Conservation (phyloP, 2,888 invertebrate genomes). For the Acrobasis suavella region DNA sequence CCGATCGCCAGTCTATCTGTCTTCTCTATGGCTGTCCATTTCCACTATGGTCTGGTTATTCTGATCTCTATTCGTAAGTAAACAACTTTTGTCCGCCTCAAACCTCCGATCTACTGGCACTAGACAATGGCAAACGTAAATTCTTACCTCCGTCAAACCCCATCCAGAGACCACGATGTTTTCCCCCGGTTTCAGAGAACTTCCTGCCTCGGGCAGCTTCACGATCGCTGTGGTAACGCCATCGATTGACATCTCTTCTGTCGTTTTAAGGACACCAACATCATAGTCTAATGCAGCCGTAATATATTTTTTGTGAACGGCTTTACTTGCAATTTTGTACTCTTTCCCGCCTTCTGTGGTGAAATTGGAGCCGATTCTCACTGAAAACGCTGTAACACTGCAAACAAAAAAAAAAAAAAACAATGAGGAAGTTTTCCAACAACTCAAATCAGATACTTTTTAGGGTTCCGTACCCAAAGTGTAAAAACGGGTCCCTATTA, state of each 20-base stretch:
- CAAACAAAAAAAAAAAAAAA: background rate
- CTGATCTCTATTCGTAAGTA: no score
- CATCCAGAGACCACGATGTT: background rate
- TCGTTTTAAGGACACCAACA: background rate
- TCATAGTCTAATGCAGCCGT: background rate
- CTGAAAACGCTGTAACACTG: background rate
- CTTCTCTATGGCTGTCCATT: no score
- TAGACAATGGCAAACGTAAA: background rate
- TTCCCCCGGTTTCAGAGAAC: background rate
- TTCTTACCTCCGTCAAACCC: background rate
- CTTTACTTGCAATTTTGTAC: background rate
- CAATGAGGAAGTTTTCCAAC: no score
- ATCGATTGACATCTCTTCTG: background rate
- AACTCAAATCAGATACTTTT: no score
- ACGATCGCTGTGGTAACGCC: background rate
- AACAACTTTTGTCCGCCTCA: no score
- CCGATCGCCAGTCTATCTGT: no score
- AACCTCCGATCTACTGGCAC: no score
- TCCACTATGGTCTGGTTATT: no score
- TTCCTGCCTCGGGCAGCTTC: background rate
- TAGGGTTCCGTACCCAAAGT: no score
- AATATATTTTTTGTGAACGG: background rate
- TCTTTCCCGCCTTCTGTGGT: background rate
- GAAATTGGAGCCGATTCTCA: background rate
- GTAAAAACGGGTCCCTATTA: no score